Evolutionary conservation across 2,888 invertebrate genomes (phyloP).

Genomic region (Perizoma affinitatum): DNA sequence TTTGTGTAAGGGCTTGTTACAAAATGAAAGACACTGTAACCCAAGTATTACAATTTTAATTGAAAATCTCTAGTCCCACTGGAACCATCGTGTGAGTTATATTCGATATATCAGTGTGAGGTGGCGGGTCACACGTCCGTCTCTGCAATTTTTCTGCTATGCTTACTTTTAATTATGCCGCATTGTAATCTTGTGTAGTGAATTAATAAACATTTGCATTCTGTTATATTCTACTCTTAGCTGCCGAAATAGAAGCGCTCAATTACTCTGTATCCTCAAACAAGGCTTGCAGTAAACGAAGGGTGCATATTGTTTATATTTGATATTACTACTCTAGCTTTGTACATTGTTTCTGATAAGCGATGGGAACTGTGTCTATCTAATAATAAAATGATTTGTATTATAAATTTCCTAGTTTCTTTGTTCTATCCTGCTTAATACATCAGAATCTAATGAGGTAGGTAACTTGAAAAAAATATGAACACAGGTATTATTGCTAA

Average conservation of each 20-base stretch:
- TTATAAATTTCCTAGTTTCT: slow-evolving; percentile 76
- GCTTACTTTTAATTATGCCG: slow-evolving; percentile 78
- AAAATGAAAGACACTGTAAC: slow-evolving; percentile 86
- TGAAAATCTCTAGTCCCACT: slow-evolving; percentile 89
- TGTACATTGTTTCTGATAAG: slow-evolving; percentile 89
- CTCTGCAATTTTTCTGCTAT: slow-evolving; percentile 66
- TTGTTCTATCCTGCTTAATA: slow-evolving; percentile 25
- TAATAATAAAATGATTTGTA: slow-evolving; percentile 89
- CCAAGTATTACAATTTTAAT: slow-evolving; percentile 85
- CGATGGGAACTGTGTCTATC: slow-evolving; percentile 89
- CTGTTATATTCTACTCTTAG: slow-evolving; percentile 76
- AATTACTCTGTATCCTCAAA: slow-evolving; percentile 82
- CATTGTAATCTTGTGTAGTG: slow-evolving; percentile 80
- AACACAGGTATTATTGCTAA: slow-evolving; percentile 64
- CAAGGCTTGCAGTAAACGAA: slow-evolving; percentile 84
- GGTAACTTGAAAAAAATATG: slow-evolving; percentile 36
- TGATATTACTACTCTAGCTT: slow-evolving; percentile 87
- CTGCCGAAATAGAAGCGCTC: slow-evolving; percentile 83
- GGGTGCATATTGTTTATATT: slow-evolving; percentile 85
- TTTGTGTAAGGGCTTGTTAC: slow-evolving; percentile 86
- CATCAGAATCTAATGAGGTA: not conserved
- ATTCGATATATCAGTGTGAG: slow-evolving; percentile 57
- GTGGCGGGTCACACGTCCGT: slow-evolving; percentile 47
- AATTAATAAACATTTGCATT: slow-evolving; percentile 79
- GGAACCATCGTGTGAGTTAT: slow-evolving; percentile 81